A percentile compares a stretch with the other conserved stretches of the same genome.
These are phyloP conservation scores for Zaprionus ghesquierei DNA, from an alignment of 1,140 invertebrate species.

Conservation along the genomic window DNA sequence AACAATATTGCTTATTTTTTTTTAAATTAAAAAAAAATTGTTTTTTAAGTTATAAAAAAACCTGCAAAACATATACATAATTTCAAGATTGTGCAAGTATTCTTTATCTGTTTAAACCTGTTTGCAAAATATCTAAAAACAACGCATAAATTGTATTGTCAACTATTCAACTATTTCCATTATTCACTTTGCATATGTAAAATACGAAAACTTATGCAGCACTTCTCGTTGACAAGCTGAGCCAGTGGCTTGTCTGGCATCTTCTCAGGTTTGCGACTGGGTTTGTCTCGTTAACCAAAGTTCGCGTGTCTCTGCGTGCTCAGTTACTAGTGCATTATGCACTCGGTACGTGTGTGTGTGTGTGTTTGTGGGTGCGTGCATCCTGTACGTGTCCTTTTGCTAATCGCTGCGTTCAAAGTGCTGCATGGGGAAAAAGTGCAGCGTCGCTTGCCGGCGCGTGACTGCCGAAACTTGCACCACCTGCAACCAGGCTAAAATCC, in stretches of 20 bases:
- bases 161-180: too few relatives aligned
- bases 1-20: too few relatives aligned
- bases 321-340: too few relatives aligned
- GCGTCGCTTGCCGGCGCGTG: conserved; percentile 53
- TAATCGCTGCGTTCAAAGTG: conserved; percentile 63
- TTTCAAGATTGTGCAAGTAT: too few relatives aligned
- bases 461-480: conserved; percentile 36
- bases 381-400: conserved; percentile 66
- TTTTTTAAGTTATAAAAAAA: background rate
- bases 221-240: background rate
- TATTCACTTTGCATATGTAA: too few relatives aligned
- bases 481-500: background rate
- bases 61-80: background rate
- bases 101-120: too few relatives aligned
- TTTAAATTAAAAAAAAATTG: background rate
- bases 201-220: background rate
- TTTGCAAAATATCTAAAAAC: too few relatives aligned
- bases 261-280: conserved; percentile 36
- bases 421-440: conserved; percentile 44
- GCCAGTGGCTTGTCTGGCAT: conserved; percentile 6
- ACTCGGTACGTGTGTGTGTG: background rate
- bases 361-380: conserved; percentile 13
- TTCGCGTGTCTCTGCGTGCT: conserved; percentile 19
- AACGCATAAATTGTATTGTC: too few relatives aligned
- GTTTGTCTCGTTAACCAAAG: conserved; percentile 60